Conservation (phyloP, 2,888 invertebrate genomes). For the Caenorhabditis panamensis region DNA sequence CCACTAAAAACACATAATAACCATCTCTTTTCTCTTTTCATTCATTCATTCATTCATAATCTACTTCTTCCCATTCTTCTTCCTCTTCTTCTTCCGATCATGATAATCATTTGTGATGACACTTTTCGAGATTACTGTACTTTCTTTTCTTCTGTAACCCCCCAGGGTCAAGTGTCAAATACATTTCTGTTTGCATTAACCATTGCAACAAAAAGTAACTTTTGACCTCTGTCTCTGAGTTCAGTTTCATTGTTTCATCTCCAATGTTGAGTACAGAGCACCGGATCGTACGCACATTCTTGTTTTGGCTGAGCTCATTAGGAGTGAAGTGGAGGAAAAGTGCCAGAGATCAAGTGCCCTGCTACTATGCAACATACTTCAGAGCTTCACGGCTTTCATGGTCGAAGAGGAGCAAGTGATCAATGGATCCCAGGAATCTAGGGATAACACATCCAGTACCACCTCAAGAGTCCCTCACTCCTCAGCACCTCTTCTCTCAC, state of each 20-base stretch:
- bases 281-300: slow-evolving; percentile 1
- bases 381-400: too few species aligned
- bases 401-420: background rate
- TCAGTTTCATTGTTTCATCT: too few species aligned
- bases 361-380: background rate
- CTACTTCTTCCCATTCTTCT: background rate
- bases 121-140: slow-evolving; percentile 2
- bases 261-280: background rate
- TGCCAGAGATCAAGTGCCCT: slow-evolving; percentile 15
- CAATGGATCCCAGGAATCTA: too few species aligned
- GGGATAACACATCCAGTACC: too few species aligned
- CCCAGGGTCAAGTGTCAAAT: too few species aligned
- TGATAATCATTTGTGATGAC: background rate
- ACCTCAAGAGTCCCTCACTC: too few species aligned
- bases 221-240: background rate
- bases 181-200: slow-evolving; percentile 8
- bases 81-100: background rate
- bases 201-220: background rate
- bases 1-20: slow-evolving; percentile 23
- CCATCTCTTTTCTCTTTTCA: background rate
- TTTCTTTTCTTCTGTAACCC: background rate
- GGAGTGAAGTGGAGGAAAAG: background rate
- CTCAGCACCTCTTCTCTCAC: too few species aligned
- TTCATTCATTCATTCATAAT: background rate
- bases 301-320: slow-evolving; percentile 30